Evolutionary conservation across 2,113 vertebrate genomes (phyloP), one percentile per base, ranked within the genome.

Genomic region (Gambusia affinis): DNA sequence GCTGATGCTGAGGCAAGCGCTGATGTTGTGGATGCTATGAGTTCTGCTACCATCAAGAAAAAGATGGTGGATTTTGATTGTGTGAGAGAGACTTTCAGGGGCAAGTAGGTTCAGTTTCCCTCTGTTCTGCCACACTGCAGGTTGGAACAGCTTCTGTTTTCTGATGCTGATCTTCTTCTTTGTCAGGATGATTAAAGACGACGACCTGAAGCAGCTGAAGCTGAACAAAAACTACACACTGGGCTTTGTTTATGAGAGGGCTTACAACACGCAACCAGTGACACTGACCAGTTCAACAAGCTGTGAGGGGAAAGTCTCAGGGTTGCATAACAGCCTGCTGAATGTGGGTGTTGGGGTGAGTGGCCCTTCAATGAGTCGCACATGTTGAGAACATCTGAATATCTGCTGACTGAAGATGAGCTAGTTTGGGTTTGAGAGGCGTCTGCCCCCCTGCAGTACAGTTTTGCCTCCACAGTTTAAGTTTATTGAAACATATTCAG

Each of bases 331-430:
- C 24, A 64, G 30, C 24, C 64, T 64, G 35, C 24, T 64, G 22
- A 64, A 24, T 19, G n/a, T 77, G 44, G 15, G 37, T 37, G n/a
- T 63, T 11, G 64, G 24, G 61, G 75, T 70, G 60, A 70, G 75
- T 54, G 19, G 39, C 10, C 39, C 39, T 14, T 42, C 39, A 42
- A 42, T 12, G 39, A 42, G 12, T 42, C 39, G 51, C 4, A 19
- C 0, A 19, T 64, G 22, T 15, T 44, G 15, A 30, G 60, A 62
- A 30, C 27, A 60, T 27, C 57, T 27, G 24, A 27, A 60, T 15
- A 19, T 15, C 12, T 15, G 44, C 15, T 17, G 4, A 17, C 44
- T 47, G 15, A 47, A 47, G 44, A 19, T 30, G 29, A 0, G 2
- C 0, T 0, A 0, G 27, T 5, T 22, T 4, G 28, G 44, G 44